These are phyloP conservation scores for Trissonchulus sp. DNA, from an alignment of 2,888 invertebrate species.

Conservation along the genomic window DNA sequence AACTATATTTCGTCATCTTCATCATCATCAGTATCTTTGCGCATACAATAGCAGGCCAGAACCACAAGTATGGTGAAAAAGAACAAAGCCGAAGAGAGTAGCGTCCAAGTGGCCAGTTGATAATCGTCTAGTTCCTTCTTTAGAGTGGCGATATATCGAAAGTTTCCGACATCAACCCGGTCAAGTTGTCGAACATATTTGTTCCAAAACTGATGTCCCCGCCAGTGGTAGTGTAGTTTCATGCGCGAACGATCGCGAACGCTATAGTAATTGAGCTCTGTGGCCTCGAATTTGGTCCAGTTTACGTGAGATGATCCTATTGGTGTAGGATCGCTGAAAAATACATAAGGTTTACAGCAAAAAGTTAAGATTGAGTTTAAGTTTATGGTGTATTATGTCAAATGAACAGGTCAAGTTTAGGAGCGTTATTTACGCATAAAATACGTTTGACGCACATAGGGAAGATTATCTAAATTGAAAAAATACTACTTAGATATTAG, in stretches of 20 bases:
- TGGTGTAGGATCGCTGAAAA: conserved; percentile 49
- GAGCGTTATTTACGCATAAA: no score
- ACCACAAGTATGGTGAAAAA: conserved; percentile 52
- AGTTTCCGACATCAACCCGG: conserved; percentile 49
- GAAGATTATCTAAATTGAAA: no score
- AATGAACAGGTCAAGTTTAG: no score
- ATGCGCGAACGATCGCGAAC: conserved; percentile 49
- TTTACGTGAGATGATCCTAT: conserved; percentile 43
- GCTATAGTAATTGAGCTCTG: conserved; percentile 46
- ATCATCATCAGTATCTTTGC: conserved; percentile 49
- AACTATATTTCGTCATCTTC: no score
- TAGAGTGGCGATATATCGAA: conserved; percentile 5
- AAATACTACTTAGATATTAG: no score
- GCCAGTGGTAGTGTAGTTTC: conserved; percentile 46
- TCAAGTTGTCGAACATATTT: conserved; percentile 49
- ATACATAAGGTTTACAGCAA: no score
- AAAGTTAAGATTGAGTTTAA: no score
- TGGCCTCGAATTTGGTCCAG: conserved; percentile 44
- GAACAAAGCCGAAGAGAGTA: conserved; percentile 49
- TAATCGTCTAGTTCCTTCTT: conserved; percentile 44
- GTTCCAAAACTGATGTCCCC: conserved; percentile 52
- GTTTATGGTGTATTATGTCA: no score
- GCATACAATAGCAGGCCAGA: conserved; percentile 50
- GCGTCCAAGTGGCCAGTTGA: conserved; percentile 51
- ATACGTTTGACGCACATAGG: no score